Evolutionary conservation across 1,140 invertebrate genomes (phyloP), one percentile per base, ranked within the genome.

Genomic region (Microvelia longipes): DNA sequence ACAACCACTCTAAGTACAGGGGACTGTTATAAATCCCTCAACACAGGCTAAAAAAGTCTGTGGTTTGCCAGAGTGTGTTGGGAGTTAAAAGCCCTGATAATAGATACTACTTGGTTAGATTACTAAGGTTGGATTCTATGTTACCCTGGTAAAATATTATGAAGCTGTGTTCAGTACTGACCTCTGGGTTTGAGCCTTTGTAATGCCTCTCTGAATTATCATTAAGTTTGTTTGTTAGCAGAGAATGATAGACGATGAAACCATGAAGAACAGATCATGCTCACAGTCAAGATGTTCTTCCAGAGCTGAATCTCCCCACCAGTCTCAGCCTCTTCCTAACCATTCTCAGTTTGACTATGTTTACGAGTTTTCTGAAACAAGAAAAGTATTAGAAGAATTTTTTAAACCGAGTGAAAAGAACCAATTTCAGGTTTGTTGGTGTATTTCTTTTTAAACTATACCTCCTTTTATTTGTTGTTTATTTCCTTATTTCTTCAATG

Each of bases 311-410:
- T 79, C 83, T 24, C 77, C 73, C 67, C 66, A 70, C 14, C 67
- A 67, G n/a, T 28, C 71, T 26, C n/a, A 66, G 26, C 29, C 29
- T n/a, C n/a, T 66, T 26, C 25, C 26, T 19, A 66, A 68, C 61
- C 72, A 67, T 69, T 68, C 68, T 80, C 77, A 26, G 87, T 92
- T 91, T 77, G 89, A 93, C 81, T 93, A 92, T 80, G 79, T 93
- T 50, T 94, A 93, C 78, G 91, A 93, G 77, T 93, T 93, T 79
- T 93, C 91, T 0, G 91, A 94, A 79, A 94, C 92, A 15, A 82
- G 91, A 67, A 93, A 93, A 82, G 92, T 94, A 29, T 80, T 94
- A 19, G 91, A 94, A 77, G 92, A 94, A 81, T 94, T 94, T 80
- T 94, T 93, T 80, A 90, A 91, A 78, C 90, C 90, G 77, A 75